Evolutionary conservation across 2,797 vertebrate species (phyloP), one percentile per base, ranked within the genome.

Genomic region (Choloepus didactylus): DNA sequence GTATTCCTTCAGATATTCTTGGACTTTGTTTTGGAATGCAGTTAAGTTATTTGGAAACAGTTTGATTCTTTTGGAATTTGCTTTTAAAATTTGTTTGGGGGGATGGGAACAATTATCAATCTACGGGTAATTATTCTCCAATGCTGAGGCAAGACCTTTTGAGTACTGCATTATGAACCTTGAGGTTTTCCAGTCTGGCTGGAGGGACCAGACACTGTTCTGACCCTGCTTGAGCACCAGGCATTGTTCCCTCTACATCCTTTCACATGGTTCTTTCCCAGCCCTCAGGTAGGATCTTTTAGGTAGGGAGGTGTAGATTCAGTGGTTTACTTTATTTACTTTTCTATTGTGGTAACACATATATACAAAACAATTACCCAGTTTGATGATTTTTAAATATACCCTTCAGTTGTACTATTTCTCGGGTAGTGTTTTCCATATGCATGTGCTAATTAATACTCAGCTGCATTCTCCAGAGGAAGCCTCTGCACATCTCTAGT

Each of bases 1-100:
- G 16, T 82, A 56, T 31, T 62, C 15, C 67, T 72, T 18, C 38
- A 38, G 46, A 27, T 95, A 51, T 83, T 31, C 49, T 77, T 89
- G 38, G 76, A 16, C 44, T 90, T 84, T 83, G 18, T 81, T 56
- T 64, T 85, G 6, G 27, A 82, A 1, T 69, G 6, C 19, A 75
- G 27, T 38, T 80, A 80, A 76, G 38, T 80, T 79, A 64, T 9
- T 85, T 87, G 73, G 10, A 70, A 66, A 51, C 11, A 46, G 10
- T 67, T 67, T 56, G 25, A 59, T 38, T 35, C 25, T 81, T 67
- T 85, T 10, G 6, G 29, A 1, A 64, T 87, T 77, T 60, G 18
- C 25, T 77, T 75, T 51, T 70, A 29, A 67, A 38, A 44, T 49
- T 76, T 69, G 2, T 85, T 46, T 21, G 16, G 46, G 3, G 46